Conservation (phyloP, 2,797 vertebrate genomes). For the Lagocephalus sceleratus region DNA sequence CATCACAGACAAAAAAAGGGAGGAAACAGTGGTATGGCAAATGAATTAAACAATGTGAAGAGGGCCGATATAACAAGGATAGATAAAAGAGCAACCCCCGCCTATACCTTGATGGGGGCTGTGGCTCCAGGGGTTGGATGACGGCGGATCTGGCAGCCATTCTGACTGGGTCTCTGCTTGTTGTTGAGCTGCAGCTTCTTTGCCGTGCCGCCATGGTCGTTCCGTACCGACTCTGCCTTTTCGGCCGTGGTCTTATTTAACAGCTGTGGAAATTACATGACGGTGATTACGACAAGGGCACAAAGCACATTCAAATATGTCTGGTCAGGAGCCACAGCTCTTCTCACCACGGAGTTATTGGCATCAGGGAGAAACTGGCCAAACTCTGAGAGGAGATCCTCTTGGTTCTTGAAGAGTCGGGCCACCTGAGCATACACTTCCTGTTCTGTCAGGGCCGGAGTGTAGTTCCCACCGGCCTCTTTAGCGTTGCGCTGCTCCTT, state of each 20-base stretch:
- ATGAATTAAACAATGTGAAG: not conserved
- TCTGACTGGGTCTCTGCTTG: conserved; percentile 92
- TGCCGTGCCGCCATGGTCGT: conserved; percentile 91
- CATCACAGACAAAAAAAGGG: not conserved
- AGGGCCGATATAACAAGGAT: not conserved
- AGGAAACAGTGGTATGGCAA: conserved; percentile 3
- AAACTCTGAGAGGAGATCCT: conserved; percentile 95
- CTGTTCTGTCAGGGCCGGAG: conserved; percentile 92
- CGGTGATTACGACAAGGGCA: not conserved
- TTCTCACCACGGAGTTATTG: conserved; percentile 93
- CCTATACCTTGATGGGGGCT: conserved; percentile 59
- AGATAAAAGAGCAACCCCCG: not conserved
- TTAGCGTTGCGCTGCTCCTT: conserved; percentile 98
- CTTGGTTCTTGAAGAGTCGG: conserved; percentile 97
- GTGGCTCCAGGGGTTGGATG: conserved; percentile 79
- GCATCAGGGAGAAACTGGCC: conserved; percentile 97
- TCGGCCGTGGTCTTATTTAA: conserved; percentile 85
- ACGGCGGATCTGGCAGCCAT: conserved; percentile 90
- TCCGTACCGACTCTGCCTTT: conserved; percentile 91
- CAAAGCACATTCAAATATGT: not conserved
- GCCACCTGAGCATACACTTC: conserved; percentile 98
- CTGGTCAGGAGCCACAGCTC: not conserved
- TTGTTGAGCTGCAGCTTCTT: conserved; percentile 94
- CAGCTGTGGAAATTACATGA: conserved; percentile 39
- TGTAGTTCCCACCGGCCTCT: conserved; percentile 97